A percentile compares a stretch with the other conserved stretches of the same genome.
phyloP scores from a whole-genome alignment of 2,797 vertebrate species.

The Micropoecilia bifurca region DNA sequence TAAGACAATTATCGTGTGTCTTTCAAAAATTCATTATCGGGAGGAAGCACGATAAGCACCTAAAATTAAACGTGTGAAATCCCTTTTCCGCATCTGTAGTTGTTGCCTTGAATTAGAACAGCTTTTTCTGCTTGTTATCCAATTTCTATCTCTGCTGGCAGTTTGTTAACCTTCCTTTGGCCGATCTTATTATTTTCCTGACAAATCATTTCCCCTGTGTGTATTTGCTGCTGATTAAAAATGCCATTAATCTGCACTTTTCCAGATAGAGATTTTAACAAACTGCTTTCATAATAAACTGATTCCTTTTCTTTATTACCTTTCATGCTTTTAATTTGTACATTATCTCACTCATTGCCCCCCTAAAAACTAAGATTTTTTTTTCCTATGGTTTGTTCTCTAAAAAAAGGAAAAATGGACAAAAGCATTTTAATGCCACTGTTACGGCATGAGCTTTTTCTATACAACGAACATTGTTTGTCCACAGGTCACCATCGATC shows the following conservation, averaged over 20 bases:
- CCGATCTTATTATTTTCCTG: slow-evolving; percentile 39
- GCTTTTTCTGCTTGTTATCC: slow-evolving; percentile 33
- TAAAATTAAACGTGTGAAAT: slow-evolving; percentile 47
- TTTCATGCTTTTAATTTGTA: slow-evolving; percentile 12
- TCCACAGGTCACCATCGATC: slow-evolving; percentile 18
- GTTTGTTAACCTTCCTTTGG: slow-evolving; percentile 49
- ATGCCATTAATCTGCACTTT: slow-evolving; percentile 22
- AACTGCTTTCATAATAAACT: slow-evolving; percentile 5
- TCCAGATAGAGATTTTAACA: slow-evolving; percentile 9
- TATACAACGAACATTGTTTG: slow-evolving; percentile 7
- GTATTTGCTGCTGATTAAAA: slow-evolving; percentile 40
- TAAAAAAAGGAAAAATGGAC: background rate
- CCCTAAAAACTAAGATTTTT: background rate
- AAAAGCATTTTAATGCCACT: background rate
- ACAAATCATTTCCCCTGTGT: slow-evolving; percentile 35
- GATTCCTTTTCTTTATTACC: background rate
- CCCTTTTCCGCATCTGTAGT: slow-evolving; percentile 21
- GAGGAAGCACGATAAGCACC: slow-evolving; percentile 29
- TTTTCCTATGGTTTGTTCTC: background rate
- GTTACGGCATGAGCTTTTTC: slow-evolving; percentile 6
- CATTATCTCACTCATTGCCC: background rate
- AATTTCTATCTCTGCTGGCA: slow-evolving; percentile 32
- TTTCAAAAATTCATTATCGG: slow-evolving; percentile 32
- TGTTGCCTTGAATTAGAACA: slow-evolving; percentile 16
- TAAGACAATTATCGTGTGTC: slow-evolving; percentile 45